A percentile compares a stretch with the other conserved stretches of the same genome.
Conservation (phyloP, 2,113 vertebrate genomes). For the Xiphorhynchus elegans region DNA sequence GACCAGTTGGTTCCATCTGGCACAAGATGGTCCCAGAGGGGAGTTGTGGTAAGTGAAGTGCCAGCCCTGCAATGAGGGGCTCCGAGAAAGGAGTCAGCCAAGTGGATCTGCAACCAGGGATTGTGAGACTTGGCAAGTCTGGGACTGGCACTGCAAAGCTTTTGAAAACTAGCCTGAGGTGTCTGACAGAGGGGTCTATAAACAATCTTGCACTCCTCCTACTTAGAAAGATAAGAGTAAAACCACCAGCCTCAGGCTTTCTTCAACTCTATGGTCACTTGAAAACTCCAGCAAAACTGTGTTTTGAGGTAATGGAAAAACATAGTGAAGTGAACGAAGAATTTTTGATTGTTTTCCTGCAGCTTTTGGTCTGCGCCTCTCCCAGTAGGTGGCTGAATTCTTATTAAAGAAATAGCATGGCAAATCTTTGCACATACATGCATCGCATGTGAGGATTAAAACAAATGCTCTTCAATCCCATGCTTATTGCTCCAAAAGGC, state of each 20-base stretch:
- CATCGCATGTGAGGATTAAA: neutral
- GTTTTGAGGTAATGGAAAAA: neutral
- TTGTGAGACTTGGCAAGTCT: neutral
- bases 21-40: neutral
- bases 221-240: neutral
- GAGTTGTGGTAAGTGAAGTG: neutral
- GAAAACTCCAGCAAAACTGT: neutral
- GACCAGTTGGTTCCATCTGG: neutral
- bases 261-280: neutral
- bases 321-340: neutral
- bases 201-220: neutral
- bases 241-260: neutral
- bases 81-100: neutral
- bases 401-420: neutral
- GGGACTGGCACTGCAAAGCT: neutral
- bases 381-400: neutral
- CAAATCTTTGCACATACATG: neutral
- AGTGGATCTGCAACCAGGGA: neutral
- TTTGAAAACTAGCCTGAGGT: neutral
- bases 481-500: neutral
- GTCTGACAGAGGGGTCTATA: neutral
- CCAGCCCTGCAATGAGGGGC: neutral
- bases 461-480: neutral
- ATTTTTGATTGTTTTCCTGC: neutral
- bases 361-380: neutral